A percentile compares a stretch with the other conserved stretches of the same genome.
These are phyloP conservation scores for Acanthosepion esculentum DNA, from an alignment of 2,888 invertebrate genomes.

Conservation along the genomic window DNA sequence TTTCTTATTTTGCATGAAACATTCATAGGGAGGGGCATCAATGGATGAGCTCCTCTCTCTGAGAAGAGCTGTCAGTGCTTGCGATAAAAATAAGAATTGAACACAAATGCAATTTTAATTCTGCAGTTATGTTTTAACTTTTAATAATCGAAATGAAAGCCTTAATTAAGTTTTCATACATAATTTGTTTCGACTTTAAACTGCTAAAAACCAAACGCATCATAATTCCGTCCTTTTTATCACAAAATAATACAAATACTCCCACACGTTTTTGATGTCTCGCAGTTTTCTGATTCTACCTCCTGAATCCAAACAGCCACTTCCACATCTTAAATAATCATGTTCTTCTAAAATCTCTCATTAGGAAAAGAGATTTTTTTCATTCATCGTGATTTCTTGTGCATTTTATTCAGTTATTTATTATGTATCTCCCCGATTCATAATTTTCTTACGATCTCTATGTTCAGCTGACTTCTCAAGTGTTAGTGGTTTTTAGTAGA, in stretches of 20 bases:
- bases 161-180: background rate
- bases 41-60: background rate
- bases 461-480: background rate
- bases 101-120: background rate
- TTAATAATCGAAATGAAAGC: background rate
- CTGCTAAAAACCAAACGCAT: background rate
- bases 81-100: no score
- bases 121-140: background rate
- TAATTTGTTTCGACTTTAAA: background rate
- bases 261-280: conserved; percentile 24
- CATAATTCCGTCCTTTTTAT: background rate
- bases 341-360: background rate
- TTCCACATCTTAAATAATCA: background rate
- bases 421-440: background rate
- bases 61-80: background rate
- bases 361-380: background rate
- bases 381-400: background rate
- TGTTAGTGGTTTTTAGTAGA: no score
- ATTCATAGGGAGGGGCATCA: background rate
- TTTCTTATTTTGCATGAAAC: background rate
- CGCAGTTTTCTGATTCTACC: background rate
- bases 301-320: background rate
- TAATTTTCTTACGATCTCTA: background rate
- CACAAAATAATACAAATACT: background rate
- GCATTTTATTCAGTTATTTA: background rate